Evolutionary conservation across 37 sponge, comb jelly and placozoan genomes (phyloP).

Genomic region (Theonella swinhoei): DNA sequence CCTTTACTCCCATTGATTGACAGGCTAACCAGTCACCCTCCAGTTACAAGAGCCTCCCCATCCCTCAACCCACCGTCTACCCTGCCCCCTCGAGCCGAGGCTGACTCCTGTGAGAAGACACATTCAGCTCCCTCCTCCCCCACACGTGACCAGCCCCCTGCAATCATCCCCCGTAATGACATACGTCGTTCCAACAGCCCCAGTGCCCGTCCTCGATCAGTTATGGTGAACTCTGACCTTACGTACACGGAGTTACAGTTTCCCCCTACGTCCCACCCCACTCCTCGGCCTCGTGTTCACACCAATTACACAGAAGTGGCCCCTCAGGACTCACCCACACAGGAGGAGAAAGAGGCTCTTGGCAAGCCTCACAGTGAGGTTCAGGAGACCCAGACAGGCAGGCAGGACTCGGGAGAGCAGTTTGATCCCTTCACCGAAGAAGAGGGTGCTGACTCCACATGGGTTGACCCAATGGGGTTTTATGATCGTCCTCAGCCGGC

Average conservation of each 20-base stretch:
- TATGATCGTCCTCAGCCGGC: slow-evolving; percentile 36
- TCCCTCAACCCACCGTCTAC: neutral
- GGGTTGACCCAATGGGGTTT: slow-evolving; percentile 40
- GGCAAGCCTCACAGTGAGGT: too few species aligned
- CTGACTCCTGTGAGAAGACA: slow-evolving; percentile 7
- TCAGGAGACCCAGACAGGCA: too few species aligned
- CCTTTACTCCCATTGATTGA: too few species aligned
- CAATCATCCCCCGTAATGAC: neutral
- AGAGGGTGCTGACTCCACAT: neutral
- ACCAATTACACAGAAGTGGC: neutral
- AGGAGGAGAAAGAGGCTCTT: neutral
- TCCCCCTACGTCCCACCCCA: neutral
- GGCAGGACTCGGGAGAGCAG: neutral
- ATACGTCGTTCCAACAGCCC: neutral
- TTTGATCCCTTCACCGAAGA: slow-evolving; percentile 15
- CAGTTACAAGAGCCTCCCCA: neutral
- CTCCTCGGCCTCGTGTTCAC: neutral
- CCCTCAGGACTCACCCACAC: neutral
- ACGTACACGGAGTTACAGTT: neutral
- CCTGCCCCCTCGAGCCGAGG: neutral
- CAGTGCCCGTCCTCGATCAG: slow-evolving; percentile 4
- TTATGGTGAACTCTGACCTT: slow-evolving; percentile 3
- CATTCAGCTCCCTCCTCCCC: slow-evolving; percentile 69
- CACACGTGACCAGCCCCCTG: neutral
- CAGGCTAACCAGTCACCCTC: neutral